Base-by-base conservation (phyloP, 2,797 vertebrate species). In the Megalops cyprinoides region DNA sequence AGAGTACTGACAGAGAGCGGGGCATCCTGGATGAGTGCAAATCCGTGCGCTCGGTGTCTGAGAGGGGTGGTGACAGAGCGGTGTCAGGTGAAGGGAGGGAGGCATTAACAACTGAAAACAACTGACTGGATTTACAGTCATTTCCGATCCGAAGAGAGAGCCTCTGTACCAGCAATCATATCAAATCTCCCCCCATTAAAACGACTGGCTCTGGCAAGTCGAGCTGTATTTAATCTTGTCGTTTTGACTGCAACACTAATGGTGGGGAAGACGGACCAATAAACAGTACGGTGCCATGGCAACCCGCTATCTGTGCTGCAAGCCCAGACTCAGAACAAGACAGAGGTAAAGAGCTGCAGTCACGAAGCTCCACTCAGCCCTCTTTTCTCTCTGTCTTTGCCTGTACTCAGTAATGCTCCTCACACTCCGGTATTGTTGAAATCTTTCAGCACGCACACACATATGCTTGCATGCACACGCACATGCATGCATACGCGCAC, bases 31-130 rank as follows among this genome's bases (percentile, higher is more conserved):
- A 80, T 82, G 39, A 79, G 80, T 88, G 91, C 86, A 91, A 92
- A 92, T 92, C 91, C 88, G 81, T 71, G 82, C 81, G 91, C 86
- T 82, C 86, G 74, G 5, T 9, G 76, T 83, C 81, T 88, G 89
- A 91, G 85, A 84, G 81, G 82, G 49, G 86, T 86, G 91, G 87
- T 92, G 91, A 93, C 90, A 91, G 91, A 86, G 58, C 31, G 3
- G 77, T 82, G 79, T 76, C 87, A 82, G 86, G 87, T 62, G 14
- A 74, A 82, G 77, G 82, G 78, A 84, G 81, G 82, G 44, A 0
- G 39, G 83, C 84, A 84, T 86, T 80, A 82, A 74, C 7, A n/a
- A 62, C 42, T 34, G 82, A 83, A n/a, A 86, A 84, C 85, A 86
- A 87, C 81, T 85, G 86, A 88, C 65, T 74, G 25, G 76, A 74